phyloP scores from a whole-genome alignment of 2,113 vertebrate species.

The Dromiciops gliroides region DNA sequence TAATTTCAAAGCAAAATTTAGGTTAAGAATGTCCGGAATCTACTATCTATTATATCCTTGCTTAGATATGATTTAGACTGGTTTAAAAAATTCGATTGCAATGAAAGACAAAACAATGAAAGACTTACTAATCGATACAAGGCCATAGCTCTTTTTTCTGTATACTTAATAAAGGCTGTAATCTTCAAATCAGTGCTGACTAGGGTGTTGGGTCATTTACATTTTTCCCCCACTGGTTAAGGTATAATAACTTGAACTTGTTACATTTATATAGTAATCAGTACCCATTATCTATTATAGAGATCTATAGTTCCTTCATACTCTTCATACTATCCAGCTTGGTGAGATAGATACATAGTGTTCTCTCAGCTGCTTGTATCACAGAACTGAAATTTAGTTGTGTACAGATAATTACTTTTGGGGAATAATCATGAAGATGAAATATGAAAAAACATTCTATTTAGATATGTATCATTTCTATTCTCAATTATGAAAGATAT shows the following conservation, averaged over 20 bases:
- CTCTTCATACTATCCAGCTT: conserved; percentile 70
- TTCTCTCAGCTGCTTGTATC: conserved; percentile 70
- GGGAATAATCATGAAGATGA: conserved; percentile 80
- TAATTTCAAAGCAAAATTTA: conserved; percentile 46
- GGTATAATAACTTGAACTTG: conserved; percentile 60
- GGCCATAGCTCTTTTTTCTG: conserved; percentile 66
- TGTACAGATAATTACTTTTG: conserved; percentile 79
- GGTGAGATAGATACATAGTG: conserved; percentile 70
- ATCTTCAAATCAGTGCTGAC: conserved; percentile 70
- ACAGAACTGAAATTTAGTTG: conserved; percentile 75
- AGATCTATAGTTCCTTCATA: conserved; percentile 10
- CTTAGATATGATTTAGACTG: no score
- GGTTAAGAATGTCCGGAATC: conserved; percentile 32
- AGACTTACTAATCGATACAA: conserved; percentile 70
- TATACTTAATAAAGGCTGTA: conserved; percentile 61
- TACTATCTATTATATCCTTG: background rate
- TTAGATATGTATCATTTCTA: conserved; percentile 67
- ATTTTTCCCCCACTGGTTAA: conserved; percentile 54
- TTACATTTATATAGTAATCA: conserved; percentile 60
- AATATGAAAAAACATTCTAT: conserved; percentile 76
- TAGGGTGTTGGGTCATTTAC: conserved; percentile 48
- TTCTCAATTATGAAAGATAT: conserved; percentile 72
- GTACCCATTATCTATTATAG: conserved; percentile 70
- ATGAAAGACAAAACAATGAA: conserved; percentile 65
- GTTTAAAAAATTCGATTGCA: conserved; percentile 54